phyloP scores from a whole-genome alignment of 2,888 invertebrate species.

The Anorthoa munda region DNA sequence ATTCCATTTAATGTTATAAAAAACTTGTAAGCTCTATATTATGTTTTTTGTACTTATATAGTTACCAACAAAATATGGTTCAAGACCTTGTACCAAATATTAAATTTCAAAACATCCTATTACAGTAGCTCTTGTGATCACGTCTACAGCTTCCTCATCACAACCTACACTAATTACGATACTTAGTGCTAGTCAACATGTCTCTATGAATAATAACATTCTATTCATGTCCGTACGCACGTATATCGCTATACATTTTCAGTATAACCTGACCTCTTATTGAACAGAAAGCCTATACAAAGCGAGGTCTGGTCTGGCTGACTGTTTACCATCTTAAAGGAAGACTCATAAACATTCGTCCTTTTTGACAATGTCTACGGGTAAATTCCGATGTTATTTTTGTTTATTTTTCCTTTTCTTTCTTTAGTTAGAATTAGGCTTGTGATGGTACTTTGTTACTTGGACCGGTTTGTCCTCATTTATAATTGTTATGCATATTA shows the following conservation, averaged over 20 bases:
- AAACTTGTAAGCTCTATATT: not conserved
- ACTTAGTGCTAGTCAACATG: conserved; percentile 14
- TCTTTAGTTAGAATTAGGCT: not conserved
- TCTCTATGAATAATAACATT: conserved; percentile 20
- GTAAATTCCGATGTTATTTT: conserved; percentile 42
- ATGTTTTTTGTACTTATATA: too few species aligned
- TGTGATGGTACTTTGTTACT: conserved; percentile 1
- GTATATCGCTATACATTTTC: not conserved
- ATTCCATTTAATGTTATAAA: too few species aligned
- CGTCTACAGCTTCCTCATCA: conserved; percentile 12
- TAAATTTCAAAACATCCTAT: not conserved
- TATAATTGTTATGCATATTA: not conserved
- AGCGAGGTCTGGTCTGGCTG: not conserved
- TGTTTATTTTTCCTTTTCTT: conserved; percentile 46
- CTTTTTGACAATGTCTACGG: conserved; percentile 22
- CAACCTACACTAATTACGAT: conserved; percentile 16
- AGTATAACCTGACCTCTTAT: not conserved
- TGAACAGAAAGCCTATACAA: not conserved
- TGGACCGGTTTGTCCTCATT: not conserved
- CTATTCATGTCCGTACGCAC: conserved; percentile 20
- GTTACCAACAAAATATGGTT: not conserved
- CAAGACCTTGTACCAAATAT: not conserved
- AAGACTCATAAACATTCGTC: conserved; percentile 22
- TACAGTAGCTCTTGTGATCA: conserved; percentile 17
- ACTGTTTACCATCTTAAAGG: conserved; percentile 27